Base-by-base conservation (phyloP, 1,140 invertebrate genomes). In the Heliconius hewitsoni region DNA sequence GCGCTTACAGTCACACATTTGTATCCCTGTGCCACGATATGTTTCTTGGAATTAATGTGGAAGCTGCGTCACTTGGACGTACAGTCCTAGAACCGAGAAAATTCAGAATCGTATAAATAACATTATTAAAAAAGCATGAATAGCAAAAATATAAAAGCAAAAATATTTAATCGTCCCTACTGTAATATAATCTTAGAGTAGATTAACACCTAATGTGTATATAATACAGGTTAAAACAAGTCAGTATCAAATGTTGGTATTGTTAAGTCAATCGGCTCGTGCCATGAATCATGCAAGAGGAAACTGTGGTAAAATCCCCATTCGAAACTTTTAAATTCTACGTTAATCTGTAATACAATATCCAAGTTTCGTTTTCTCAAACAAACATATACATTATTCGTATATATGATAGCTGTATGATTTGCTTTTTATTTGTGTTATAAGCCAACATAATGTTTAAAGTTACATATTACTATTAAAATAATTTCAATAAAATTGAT, bases 291-390 rank as follows among this genome's bases (percentile, higher is more conserved):
- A 52, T 73, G 50, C 70, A n/a, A 52, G 46, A 72, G 42, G 23
- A 71, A 76, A 70, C 39, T 76, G 74, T 71, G 52, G 30, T 75
- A 42, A 37, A 42, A 71, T 66, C 37, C 70, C 57, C 60, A 76
- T 30, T 30, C 60, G 74, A 55, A 76, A 76, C 60, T 30, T 71
- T 76, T 66, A 30, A 66, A 66, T 11, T 13, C 3, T 66, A 30
- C 60, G 60, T 66, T 6, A 66, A 30, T 66, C 23, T 66, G 60
- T 66, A 66, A 66, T 66, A 30, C 60, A 30, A 66, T 66, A 66
- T 66, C 13, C 1, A 13, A 66, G 27, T 13, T 66, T 66, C 3
- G 27, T 27, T 30, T 66, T 18, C 60, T 66, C 13, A 5, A 66
- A 66, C 9, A 66, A 66, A 1, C 13, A 66, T 6, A 30, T n/a